Evolutionary conservation across 2,113 vertebrate species (phyloP).

Genomic region (Recurvirostra avosetta): DNA sequence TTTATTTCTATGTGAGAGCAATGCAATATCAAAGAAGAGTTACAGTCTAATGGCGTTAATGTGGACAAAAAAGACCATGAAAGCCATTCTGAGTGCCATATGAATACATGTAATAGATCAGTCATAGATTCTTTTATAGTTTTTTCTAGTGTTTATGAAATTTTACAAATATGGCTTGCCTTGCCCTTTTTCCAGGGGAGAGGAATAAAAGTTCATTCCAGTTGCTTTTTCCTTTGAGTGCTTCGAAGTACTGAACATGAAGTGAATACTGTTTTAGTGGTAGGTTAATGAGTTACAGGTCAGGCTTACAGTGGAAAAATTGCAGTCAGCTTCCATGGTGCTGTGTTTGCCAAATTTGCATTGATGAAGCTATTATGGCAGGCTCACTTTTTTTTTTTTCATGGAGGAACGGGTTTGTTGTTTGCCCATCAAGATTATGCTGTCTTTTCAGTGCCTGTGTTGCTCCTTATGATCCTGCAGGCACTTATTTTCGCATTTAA

Average conservation of each 20-base stretch:
- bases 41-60: background rate
- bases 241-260: background rate
- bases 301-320: conserved; percentile 2
- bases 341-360: background rate
- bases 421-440: background rate
- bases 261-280: background rate
- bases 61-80: background rate
- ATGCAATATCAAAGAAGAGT: background rate
- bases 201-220: background rate
- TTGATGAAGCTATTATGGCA: background rate
- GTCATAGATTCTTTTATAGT: background rate
- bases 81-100: background rate
- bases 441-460: background rate
- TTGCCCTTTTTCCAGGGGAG: background rate
- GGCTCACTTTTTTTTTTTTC: background rate
- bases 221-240: background rate
- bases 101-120: background rate
- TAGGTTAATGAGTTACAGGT: conserved; percentile 18
- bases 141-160: background rate
- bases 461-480: background rate
- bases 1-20: background rate
- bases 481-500: conserved; percentile 11
- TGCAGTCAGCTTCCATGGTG: background rate
- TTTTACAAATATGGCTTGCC: background rate
- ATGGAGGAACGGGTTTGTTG: background rate